These are phyloP conservation scores for Meiosimyza platycephala DNA, from an alignment of 2,888 invertebrate genomes.

Conservation along the genomic window DNA sequence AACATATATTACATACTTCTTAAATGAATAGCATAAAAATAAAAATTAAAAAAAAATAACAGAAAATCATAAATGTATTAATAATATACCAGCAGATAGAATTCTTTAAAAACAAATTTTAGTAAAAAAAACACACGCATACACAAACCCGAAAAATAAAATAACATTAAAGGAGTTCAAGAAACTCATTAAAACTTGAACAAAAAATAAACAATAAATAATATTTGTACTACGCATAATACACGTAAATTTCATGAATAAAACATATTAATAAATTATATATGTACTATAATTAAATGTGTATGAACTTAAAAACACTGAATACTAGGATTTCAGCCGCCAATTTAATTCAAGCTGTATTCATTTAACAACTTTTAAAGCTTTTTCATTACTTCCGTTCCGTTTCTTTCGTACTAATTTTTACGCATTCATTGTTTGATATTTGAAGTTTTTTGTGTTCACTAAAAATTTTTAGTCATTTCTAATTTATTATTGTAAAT, in stretches of 20 bases:
- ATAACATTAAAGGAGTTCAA: neutral
- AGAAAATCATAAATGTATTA: slow-evolving; percentile 16
- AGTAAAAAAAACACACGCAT: neutral
- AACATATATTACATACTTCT: too few relatives aligned
- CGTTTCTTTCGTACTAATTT: neutral
- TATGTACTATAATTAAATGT: slow-evolving; percentile 42
- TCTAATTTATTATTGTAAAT: slow-evolving; percentile 10
- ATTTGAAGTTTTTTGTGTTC: slow-evolving; percentile 21
- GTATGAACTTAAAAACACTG: slow-evolving; percentile 37
- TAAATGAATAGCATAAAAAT: too few relatives aligned
- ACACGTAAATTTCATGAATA: slow-evolving; percentile 25
- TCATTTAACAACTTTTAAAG: neutral
- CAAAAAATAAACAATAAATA: neutral
- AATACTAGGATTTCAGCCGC: slow-evolving; percentile 42
- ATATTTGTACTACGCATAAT: slow-evolving; percentile 29
- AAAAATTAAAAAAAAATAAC: neutral
- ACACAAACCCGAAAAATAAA: neutral
- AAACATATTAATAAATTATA: slow-evolving; percentile 30
- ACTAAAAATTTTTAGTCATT: slow-evolving; percentile 22
- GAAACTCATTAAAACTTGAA: neutral
- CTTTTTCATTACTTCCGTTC: slow-evolving; percentile 3
- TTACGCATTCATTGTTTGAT: neutral
- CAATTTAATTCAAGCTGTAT: slow-evolving; percentile 32
- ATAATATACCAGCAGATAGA: slow-evolving; percentile 5
- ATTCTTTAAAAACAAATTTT: neutral